Base-by-base conservation (phyloP, 2,113 vertebrate species). In the Zosterops borbonicus region DNA sequence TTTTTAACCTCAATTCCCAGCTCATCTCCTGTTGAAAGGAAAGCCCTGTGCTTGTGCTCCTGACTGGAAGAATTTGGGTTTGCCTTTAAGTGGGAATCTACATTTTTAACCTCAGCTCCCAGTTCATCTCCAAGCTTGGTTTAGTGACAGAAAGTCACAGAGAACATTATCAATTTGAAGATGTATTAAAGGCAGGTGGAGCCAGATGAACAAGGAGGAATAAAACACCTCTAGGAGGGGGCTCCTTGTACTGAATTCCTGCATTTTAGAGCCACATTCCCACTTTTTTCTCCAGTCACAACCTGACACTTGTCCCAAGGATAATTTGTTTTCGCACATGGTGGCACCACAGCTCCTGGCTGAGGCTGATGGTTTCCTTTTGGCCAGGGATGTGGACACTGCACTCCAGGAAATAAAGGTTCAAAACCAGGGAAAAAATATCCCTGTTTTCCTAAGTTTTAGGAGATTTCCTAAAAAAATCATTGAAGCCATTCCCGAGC, bases 321-420 rank as follows among this genome's bases (percentile, higher is more conserved):
- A 71, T 24, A 9, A 59, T 70, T 91, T 50, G 16, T 78, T 91
- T 83, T 93, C 78, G 84, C 94, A 63, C 88, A 1, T 16, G 94
- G 84, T 91, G 92, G 81, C 81, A 95, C 87, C 92, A 89, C 92
- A 92, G 49, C 80, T 87, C 73, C 90, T 80, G 31, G 44, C 6
- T 52, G 58, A 64, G 29, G 46, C 41, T 35, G 18, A 4, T 35
- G 12, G 18, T 69, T 76, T 44, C 55, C 68, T 89, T 50, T 65
- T 42, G 87, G 58, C 33, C 49, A 11, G 18, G 31, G 77, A 8
- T 39, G 21, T 60, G 63, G 27, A 9, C 39, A 1, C 23, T 42
- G 49, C 53, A 42, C 27, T 67, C 15, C 7, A 41, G 49, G 49
- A 83, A 87, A 63, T 50, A 2, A 52, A 64, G 62, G 13, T 65